Evolutionary conservation across 2,888 invertebrate genomes (phyloP).

Genomic region (Eristalis arbustorum): DNA sequence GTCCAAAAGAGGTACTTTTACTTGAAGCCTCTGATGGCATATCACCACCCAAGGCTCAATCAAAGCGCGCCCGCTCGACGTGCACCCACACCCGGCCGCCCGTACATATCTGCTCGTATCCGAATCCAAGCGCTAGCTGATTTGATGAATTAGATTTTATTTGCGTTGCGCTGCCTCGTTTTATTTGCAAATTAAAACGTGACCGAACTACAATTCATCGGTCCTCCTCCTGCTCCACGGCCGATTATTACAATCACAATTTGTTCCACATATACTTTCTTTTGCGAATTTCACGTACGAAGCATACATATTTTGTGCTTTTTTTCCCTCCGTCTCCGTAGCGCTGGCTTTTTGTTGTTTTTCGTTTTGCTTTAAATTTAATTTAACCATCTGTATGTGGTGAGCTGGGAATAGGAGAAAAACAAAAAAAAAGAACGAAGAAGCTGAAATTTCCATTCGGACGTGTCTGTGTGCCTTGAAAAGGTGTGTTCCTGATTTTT

Average conservation of each 20-base stretch:
- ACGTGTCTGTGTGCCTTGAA: conserved; percentile 36
- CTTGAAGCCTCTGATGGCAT: background rate
- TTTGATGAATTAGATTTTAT: conserved; percentile 53
- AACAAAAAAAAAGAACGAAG: background rate
- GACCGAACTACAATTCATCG: conserved; percentile 49
- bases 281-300: conserved; percentile 59
- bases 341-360: background rate
- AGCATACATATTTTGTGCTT: conserved; percentile 14
- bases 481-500: conserved; percentile 47
- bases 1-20: background rate
- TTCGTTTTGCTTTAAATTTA: conserved; percentile 23
- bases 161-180: conserved; percentile 43
- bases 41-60: background rate
- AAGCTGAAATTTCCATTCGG: conserved; percentile 30
- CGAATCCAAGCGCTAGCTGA: background rate
- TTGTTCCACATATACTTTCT: conserved; percentile 64
- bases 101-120: background rate
- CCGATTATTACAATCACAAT: conserved; percentile 39
- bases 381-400: conserved; percentile 44
- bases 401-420: conserved; percentile 12
- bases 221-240: conserved; percentile 1
- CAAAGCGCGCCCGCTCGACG: background rate
- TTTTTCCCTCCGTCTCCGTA: background rate
- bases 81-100: background rate
- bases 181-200: conserved; percentile 61